Base-by-base conservation (phyloP, 2,888 invertebrate genomes). In the Epinotia brunnichana region DNA sequence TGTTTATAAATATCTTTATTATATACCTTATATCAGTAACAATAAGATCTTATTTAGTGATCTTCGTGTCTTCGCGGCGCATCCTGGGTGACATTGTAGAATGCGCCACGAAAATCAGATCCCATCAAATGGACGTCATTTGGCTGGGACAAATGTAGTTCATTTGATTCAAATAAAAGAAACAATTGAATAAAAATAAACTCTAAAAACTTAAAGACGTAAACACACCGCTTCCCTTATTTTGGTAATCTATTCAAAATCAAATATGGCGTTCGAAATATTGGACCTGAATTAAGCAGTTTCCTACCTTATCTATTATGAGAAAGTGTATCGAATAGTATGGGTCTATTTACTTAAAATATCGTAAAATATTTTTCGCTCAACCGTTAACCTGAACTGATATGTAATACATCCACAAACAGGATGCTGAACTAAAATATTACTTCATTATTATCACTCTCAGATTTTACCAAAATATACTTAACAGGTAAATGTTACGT, bases 101-200 rank as follows among this genome's bases (percentile, higher is more conserved):
- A 79, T 76, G 77, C 76, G 70, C 75, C 61, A 69, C 75, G 77
- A 80, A 79, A 76, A 78, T 76, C 70, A 78, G 78, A 78, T 78
- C 39, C 66, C 56, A 79, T 84, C 87, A 90, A 91, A 90, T 88
- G 86, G 80, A 80, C 87, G 87, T 88, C 78, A 87, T 86, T 87
- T 85, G 89, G 91, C 92, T 92, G 92, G 91, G 90, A 79, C 86
- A 90, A 87, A 89, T 87, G 77, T 87, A 88, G 85, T 79, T 74
- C 88, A 89, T 89, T 91, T 88, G 88, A 85, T 82, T 77, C 29
- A 72, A 29, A 68, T 19, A 54, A 69, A 60, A 44, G 57, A 59
- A 77, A 77, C 35, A 57, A 48, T 15, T 13, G 10, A 19, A 53
- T 24, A 13, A 39, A 67, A 72, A 62, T 62, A 72, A 68, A 72